These are phyloP conservation scores for Chunga burmeisteri DNA, from an alignment of 2,113 vertebrate species.

Conservation along the genomic window DNA sequence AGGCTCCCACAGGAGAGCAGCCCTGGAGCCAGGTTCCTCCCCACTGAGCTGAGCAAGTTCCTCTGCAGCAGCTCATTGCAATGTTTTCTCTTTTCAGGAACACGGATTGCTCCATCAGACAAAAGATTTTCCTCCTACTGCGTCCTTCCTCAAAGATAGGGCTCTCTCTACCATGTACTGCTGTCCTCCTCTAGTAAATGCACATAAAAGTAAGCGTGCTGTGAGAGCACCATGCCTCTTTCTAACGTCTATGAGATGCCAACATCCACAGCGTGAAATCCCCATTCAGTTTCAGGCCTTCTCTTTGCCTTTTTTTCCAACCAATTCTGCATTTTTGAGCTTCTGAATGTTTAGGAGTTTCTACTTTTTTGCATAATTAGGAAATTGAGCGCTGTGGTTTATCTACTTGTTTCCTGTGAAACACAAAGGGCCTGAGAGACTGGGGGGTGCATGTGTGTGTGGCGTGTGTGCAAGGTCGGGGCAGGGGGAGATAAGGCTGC, in stretches of 20 bases:
- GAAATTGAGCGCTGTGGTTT: slow-evolving; percentile 27
- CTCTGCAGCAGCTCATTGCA: neutral
- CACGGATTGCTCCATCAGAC: neutral
- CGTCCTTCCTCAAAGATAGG: neutral
- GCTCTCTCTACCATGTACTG: neutral
- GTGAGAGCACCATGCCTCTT: neutral
- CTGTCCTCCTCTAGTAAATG: neutral
- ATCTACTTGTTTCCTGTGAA: slow-evolving; percentile 20
- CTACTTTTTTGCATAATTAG: slow-evolving; percentile 4
- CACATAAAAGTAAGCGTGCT: neutral
- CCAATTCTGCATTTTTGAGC: slow-evolving; percentile 1
- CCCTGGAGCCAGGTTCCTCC: neutral
- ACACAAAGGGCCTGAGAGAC: neutral
- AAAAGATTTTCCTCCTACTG: neutral
- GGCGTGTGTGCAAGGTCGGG: neutral
- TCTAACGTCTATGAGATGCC: neutral
- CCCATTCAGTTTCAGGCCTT: neutral
- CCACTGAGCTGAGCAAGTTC: neutral
- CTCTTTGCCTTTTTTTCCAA: neutral
- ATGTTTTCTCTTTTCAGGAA: neutral
- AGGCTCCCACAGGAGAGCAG: neutral
- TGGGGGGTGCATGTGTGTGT: neutral
- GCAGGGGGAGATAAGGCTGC: neutral
- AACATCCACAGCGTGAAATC: neutral
- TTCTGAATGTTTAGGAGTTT: slow-evolving; percentile 11